These are phyloP conservation scores for Oxyteleia sp. DNA, from an alignment of 2,888 invertebrate genomes.

Conservation along the genomic window DNA sequence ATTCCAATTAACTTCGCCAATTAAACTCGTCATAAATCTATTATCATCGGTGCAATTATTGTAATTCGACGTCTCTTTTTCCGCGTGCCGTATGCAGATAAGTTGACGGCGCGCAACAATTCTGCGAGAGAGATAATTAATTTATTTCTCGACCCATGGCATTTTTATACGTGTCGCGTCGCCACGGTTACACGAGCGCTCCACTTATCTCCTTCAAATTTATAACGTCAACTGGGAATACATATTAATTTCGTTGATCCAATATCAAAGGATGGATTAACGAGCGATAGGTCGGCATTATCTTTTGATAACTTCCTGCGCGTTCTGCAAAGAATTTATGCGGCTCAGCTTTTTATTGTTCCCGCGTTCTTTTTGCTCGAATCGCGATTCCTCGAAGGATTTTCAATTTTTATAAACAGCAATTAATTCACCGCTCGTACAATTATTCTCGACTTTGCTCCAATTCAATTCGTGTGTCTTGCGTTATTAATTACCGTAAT, in stretches of 20 bases:
- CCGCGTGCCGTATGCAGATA: not conserved
- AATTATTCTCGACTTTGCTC: constrained; percentile 11
- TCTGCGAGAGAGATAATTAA: constrained; percentile 8
- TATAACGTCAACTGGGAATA: constrained; percentile 12
- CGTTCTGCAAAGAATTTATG: constrained; percentile 9
- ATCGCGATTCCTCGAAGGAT: not conserved
- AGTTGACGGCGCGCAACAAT: not conserved
- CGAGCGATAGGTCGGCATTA: not conserved
- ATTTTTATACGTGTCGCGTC: not conserved
- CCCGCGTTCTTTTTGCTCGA: constrained; percentile 6
- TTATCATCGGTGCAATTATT: constrained; percentile 13
- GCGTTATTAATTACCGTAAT: constrained; percentile 42
- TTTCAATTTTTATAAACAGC: constrained; percentile 8
- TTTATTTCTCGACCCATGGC: not conserved
- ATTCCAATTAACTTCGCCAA: constrained; percentile 2
- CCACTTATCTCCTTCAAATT: not conserved
- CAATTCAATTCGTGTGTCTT: constrained; percentile 5
- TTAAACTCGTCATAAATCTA: constrained; percentile 5
- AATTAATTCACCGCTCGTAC: not conserved
- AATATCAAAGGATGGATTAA: not conserved
- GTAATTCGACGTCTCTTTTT: not conserved
- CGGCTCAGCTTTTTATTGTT: constrained; percentile 10
- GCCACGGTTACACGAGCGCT: not conserved
- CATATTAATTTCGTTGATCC: not conserved
- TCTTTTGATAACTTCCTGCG: constrained; percentile 27